A percentile compares a stretch with the other conserved stretches of the same genome.
Conservation (phyloP, 2,797 vertebrate genomes). For the Ispidina lecontei region DNA sequence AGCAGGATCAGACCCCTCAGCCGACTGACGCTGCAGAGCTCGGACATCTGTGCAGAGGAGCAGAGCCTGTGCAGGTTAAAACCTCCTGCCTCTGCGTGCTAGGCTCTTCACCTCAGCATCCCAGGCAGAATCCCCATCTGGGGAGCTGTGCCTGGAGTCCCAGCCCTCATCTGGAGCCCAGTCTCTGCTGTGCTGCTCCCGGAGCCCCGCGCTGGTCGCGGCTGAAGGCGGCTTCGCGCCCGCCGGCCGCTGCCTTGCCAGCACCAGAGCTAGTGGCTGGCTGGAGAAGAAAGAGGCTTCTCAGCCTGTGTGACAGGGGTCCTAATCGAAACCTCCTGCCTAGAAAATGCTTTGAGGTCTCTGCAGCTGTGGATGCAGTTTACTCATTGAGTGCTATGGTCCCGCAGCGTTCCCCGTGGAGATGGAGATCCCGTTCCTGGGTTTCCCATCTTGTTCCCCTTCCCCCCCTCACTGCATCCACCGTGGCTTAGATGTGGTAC, state of each 20-base stretch:
- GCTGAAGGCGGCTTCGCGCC: neutral
- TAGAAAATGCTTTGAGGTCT: conserved; percentile 14
- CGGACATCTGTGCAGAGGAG: neutral
- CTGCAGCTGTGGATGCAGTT: conserved; percentile 14
- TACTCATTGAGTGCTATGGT: neutral
- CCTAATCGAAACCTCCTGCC: conserved; percentile 30
- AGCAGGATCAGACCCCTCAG: neutral
- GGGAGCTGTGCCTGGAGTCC: neutral
- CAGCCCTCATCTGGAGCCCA: neutral
- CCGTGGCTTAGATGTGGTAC: neutral
- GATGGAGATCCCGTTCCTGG: neutral
- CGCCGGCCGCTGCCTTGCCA: neutral
- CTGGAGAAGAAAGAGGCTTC: conserved; percentile 29
- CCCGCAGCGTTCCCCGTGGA: neutral
- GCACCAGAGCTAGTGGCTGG: neutral
- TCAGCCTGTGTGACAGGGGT: neutral
- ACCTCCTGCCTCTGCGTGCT: neutral
- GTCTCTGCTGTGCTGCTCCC: neutral
- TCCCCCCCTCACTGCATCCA: neutral
- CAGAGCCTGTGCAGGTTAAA: neutral
- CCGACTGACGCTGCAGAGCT: neutral
- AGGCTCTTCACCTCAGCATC: neutral
- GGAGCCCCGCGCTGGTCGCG: neutral
- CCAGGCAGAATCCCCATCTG: neutral
- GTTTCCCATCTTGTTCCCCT: neutral